Base-by-base conservation (phyloP, 2,888 invertebrate genomes). In the Hypsopygia costalis region DNA sequence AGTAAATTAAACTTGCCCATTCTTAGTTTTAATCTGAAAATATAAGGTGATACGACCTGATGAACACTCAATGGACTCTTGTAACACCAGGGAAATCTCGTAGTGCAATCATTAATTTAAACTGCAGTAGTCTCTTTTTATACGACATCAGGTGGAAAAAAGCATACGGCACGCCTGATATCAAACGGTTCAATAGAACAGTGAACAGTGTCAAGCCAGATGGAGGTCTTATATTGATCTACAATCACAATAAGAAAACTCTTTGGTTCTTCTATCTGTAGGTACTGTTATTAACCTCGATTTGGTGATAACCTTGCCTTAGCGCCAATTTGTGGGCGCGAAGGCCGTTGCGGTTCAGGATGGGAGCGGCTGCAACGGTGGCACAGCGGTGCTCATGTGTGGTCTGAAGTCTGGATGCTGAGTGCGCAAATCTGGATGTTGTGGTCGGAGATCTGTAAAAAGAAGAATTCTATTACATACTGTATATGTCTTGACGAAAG, bases 321-420 rank as follows among this genome's bases (percentile, higher is more conserved):
- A 86, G 62, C 88, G 86, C 88, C 88, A 88, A 38, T 47, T 52
- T 22, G 67, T 45, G 11, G 87, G 86, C 86, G 81, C 79, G 62
- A 86, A 88, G 87, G 88, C 87, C 41, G 81, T 67, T 39, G 82
- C 60, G 47, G 77, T 82, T 88, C 88, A 88, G 75, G 87, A 87
- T 3, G 87, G 79, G 27, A 87, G 62, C 0, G 87, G 79, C 55
- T 87, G 88, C 12, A 86, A 59, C 1, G 85, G 80, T 0, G 81
- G 78, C 8, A 81, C 81, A 1, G 69, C 51, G 43, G 70, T 54
- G 58, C 65, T 65, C 68, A 81, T 63, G 64, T 77, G 75, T 16
- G 61, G 58, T 36, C 87, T 64, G 69, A 71, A 87, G 64, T 87
- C 87, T 1, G 77, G 76, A 52, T 81, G 85, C 31, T 69, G 71